Conservation (phyloP, 2,888 invertebrate genomes). For the Megalurothrips usitatus region DNA sequence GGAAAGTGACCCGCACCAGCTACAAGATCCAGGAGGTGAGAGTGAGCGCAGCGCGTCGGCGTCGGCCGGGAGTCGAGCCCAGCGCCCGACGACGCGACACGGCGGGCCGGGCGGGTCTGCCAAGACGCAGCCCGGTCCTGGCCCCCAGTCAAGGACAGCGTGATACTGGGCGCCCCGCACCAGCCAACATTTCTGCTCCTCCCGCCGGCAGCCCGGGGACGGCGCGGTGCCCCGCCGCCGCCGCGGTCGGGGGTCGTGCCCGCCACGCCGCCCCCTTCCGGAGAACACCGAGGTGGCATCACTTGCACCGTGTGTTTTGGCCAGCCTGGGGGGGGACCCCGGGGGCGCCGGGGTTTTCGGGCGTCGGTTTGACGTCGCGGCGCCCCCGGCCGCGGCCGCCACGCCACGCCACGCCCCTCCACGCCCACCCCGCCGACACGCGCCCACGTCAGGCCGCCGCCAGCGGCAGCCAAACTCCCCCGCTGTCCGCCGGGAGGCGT, state of each 20-base stretch:
- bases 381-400: background rate
- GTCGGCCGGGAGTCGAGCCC: background rate
- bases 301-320: no score
- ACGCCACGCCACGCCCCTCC: background rate
- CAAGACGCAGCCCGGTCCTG: background rate
- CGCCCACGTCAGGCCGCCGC: background rate
- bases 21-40: conserved; percentile 67
- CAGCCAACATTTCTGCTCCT: no score
- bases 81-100: background rate
- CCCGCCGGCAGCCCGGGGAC: no score
- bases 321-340: no score
- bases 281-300: no score
- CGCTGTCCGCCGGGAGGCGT: no score
- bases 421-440: background rate
- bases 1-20: conserved; percentile 63
- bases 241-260: no score
- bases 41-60: background rate
- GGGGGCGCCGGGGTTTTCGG: background rate
- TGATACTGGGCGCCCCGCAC: background rate
- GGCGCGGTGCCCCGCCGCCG: no score
- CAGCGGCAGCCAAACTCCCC: no score
- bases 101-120: background rate
- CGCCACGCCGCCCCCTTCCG: no score
- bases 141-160: background rate
- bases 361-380: background rate